Evolutionary conservation across 2,113 vertebrate genomes (phyloP), one percentile per base, ranked within the genome.

Genomic region (Halichoeres trimaculatus): DNA sequence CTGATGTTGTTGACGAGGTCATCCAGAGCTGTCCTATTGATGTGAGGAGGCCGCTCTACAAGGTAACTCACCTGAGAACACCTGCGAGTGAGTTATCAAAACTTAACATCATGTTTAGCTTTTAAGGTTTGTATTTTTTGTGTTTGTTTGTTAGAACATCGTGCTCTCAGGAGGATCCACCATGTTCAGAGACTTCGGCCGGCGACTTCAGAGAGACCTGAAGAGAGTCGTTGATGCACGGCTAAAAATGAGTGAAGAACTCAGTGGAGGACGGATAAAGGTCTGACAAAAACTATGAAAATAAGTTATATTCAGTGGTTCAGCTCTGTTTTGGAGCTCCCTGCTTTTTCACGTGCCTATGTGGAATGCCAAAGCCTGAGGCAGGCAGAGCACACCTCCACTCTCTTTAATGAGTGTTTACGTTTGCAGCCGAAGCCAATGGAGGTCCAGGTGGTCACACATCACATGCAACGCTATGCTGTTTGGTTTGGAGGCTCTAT

Each of bases 1-100:
- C 98, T 43, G 98, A 99, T 94, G 98, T 99, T 85, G 98, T 99
- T 85, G 98, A 99, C 73, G 97, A 99, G 90, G 98, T 99, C 81
- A 99, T 99, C 91, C 98, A 99, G 91, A 98, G 99, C 93, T 99
- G 98, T 83, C 98, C 98, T 71, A 99, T 99, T 43, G 98, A 99
- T 71, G 96, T 98, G 82, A 94, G 98, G 50, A 97, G 98, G 78
- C 98, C 98, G 2, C 95, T 99, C 22, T 99, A 99, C 92, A 99
- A 99, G 97, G 98, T 98, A 30, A 30, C 8, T 4, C 43, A 58
- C 34, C 41, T 22, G 53, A 43, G 16, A 6, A 24, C 22, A 30
- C 16, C 34, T 13, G 10, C 10, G 48, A 4, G 3, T 22, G 48
- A 23, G 10, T 16, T 23, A 12, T 10, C 4, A 22, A 53, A 26